phyloP scores from a whole-genome alignment of 2,113 vertebrate genomes.

The Loxodonta africana region DNA sequence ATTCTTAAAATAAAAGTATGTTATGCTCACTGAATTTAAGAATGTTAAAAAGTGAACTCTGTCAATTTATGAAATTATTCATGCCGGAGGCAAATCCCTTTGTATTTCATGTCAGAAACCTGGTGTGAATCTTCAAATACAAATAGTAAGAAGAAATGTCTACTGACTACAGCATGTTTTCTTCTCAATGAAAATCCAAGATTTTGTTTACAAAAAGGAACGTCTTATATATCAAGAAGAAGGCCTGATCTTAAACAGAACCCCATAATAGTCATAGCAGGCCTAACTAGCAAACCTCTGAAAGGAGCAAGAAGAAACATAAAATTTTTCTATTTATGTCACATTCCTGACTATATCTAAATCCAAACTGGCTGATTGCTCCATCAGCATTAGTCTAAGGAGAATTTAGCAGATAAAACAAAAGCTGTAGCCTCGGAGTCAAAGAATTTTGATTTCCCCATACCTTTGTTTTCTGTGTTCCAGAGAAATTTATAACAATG shows the following conservation, averaged over 20 bases:
- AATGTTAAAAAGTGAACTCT: slow-evolving; percentile 28
- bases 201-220: slow-evolving; percentile 74
- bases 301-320: slow-evolving; percentile 69
- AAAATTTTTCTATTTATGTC: slow-evolving; percentile 38
- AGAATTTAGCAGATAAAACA: slow-evolving; percentile 50
- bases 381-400: slow-evolving; percentile 44
- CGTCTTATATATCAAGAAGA: slow-evolving; percentile 58
- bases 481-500: slow-evolving; percentile 52
- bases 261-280: slow-evolving; percentile 60
- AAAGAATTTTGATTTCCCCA: slow-evolving; percentile 13
- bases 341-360: slow-evolving; percentile 72
- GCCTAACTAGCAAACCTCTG: slow-evolving; percentile 78
- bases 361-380: slow-evolving; percentile 62
- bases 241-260: slow-evolving; percentile 71
- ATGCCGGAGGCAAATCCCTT: slow-evolving; percentile 37
- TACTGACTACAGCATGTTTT: slow-evolving; percentile 64
- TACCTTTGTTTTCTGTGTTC: background rate
- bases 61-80: slow-evolving; percentile 72
- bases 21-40: slow-evolving; percentile 51
- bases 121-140: slow-evolving; percentile 15
- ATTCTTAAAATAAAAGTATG: slow-evolving; percentile 66
- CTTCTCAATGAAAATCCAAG: slow-evolving; percentile 74
- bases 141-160: slow-evolving; percentile 36
- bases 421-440: background rate
- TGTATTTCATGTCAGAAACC: slow-evolving; percentile 47